Percentiles rank a stretch among this genome's conserved stretches.
Conservation (phyloP, 2,113 vertebrate genomes). For the Phrynosoma platyrhinos region DNA sequence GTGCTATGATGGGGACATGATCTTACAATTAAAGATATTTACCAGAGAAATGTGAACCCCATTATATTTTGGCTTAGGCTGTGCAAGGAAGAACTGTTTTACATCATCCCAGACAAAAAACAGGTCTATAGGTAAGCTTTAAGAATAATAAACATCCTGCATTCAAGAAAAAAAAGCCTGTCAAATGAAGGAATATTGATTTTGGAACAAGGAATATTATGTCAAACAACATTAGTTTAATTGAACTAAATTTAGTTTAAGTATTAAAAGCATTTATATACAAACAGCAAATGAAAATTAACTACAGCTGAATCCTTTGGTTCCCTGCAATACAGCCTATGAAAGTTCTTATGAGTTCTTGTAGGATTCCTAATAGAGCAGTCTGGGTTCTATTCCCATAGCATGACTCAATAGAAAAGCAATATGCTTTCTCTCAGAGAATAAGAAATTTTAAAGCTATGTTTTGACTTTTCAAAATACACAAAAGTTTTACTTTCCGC, state of each 20-base stretch:
- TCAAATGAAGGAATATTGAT: constrained; percentile 86
- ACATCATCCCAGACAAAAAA: constrained; percentile 85
- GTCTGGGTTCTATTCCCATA: constrained; percentile 71
- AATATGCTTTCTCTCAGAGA: constrained; percentile 84
- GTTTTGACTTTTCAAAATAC: constrained; percentile 83
- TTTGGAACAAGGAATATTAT: constrained; percentile 86
- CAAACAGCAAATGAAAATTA: constrained; percentile 85
- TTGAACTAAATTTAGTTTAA: constrained; percentile 88
- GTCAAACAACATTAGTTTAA: constrained; percentile 87
- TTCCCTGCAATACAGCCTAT: constrained; percentile 68
- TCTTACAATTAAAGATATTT: constrained; percentile 85
- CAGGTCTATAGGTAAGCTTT: constrained; percentile 89
- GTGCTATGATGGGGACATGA: constrained; percentile 68
- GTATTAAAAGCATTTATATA: constrained; percentile 87
- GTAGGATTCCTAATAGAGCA: constrained; percentile 49
- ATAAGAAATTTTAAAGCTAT: constrained; percentile 74
- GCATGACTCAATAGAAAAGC: constrained; percentile 70
- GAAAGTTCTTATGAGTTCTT: constrained; percentile 61
- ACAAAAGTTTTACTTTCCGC: constrained; percentile 73
- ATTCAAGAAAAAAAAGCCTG: constrained; percentile 82
- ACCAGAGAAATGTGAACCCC: constrained; percentile 81
- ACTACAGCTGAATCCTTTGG: constrained; percentile 80
- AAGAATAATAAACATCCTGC: constrained; percentile 88
- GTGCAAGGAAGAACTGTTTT: constrained; percentile 82
- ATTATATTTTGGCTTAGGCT: constrained; percentile 76